Percentiles rank a stretch among this genome's conserved stretches.
Evolutionary conservation across 2,113 vertebrate species (phyloP).

Genomic region (Leuciscus idus): DNA sequence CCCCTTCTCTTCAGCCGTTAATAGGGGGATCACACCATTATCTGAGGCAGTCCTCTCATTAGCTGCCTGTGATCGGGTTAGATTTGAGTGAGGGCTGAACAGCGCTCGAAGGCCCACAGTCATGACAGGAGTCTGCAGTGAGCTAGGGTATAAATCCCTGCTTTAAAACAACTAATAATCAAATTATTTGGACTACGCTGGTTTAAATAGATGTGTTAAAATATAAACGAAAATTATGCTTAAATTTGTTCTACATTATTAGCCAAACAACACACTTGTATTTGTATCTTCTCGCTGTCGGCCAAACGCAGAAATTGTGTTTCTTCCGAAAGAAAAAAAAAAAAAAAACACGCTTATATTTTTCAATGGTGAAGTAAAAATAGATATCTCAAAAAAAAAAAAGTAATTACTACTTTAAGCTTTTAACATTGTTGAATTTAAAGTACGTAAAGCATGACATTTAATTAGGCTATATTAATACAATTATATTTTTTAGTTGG

Average conservation of each 20-base stretch:
- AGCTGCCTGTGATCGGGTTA: constrained; percentile 31
- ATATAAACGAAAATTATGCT: neutral
- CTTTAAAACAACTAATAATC: neutral
- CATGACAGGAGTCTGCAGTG: neutral
- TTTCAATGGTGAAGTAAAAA: neutral
- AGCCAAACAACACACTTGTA: neutral
- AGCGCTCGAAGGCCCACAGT: neutral
- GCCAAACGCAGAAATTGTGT: neutral
- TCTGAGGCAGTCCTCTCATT: constrained; percentile 51
- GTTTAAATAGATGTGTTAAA: neutral
- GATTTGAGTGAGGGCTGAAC: neutral
- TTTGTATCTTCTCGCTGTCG: neutral
- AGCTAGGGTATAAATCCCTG: neutral
- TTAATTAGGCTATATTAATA: too few relatives aligned
- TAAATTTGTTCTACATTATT: neutral
- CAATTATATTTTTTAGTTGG: too few relatives aligned
- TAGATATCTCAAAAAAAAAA: neutral
- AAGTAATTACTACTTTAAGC: neutral
- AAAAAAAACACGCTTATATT: neutral
- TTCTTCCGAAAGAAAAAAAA: neutral
- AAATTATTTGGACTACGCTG: neutral
- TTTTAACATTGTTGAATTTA: neutral
- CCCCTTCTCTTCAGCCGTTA: constrained; percentile 30
- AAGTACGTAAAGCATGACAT: neutral
- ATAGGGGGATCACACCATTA: constrained; percentile 47